phyloP scores from a whole-genome alignment of 2,113 vertebrate genomes.

The Sinosuthora webbiana region DNA sequence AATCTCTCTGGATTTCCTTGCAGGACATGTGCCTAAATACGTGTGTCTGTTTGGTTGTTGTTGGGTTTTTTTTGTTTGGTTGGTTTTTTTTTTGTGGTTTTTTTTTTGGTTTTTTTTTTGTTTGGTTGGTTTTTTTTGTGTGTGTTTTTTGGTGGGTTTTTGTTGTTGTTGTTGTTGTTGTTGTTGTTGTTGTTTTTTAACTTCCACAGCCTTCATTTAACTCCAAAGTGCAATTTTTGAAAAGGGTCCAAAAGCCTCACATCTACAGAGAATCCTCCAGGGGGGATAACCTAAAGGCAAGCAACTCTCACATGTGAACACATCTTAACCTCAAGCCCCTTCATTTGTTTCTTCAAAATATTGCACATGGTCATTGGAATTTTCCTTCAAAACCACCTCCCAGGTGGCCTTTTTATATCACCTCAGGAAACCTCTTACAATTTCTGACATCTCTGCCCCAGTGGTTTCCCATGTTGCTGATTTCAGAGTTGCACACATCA shows the following conservation, averaged over 20 bases:
- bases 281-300: neutral
- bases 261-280: neutral
- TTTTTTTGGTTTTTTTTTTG: no score
- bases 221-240: neutral
- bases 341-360: constrained; percentile 17
- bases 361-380: neutral
- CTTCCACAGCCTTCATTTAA: neutral
- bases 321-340: neutral
- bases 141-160: no score
- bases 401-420: constrained; percentile 37
- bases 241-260: accelerated
- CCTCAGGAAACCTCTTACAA: constrained; percentile 38
- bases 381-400: constrained; percentile 33
- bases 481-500: constrained; percentile 20
- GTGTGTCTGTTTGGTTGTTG: no score
- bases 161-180: no score
- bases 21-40: neutral
- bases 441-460: constrained; percentile 13
- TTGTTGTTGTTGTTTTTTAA: no score
- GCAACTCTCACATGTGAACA: neutral
- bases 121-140: no score
- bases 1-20: neutral
- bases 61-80: neutral
- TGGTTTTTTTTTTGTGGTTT: no score
- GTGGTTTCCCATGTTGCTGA: constrained; percentile 7